phyloP scores from a whole-genome alignment of 2,888 invertebrate species.

The Danaus chrysippus region DNA sequence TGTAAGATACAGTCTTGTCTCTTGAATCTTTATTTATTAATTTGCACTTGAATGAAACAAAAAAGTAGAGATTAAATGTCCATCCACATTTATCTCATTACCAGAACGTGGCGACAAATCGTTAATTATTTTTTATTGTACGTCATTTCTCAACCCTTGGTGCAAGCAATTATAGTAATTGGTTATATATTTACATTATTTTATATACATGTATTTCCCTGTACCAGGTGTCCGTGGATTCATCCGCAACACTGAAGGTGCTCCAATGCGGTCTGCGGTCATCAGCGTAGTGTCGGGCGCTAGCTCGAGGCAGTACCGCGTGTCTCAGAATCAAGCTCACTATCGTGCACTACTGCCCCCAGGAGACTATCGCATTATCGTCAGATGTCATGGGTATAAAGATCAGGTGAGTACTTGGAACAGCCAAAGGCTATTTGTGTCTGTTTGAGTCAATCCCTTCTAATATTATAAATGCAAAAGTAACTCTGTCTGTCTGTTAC shows the following conservation, averaged over 20 bases:
- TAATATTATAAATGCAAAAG: too few species aligned
- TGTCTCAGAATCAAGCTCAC: conserved; percentile 83
- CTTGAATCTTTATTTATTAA: too few species aligned
- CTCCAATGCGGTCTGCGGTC: conserved; percentile 84
- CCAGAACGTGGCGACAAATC: too few species aligned
- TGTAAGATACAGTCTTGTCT: too few species aligned
- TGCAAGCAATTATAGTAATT: too few species aligned
- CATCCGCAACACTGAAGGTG: conserved; percentile 81
- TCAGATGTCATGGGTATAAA: conserved; percentile 81
- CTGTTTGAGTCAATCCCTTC: background rate
- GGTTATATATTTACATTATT: too few species aligned
- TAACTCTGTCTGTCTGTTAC: too few species aligned
- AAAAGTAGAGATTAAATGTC: too few species aligned
- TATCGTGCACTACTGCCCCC: conserved; percentile 85
- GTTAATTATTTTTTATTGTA: too few species aligned
- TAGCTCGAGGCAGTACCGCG: conserved; percentile 76
- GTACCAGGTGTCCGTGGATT: conserved; percentile 83
- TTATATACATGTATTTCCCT: background rate
- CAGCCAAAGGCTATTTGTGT: background rate
- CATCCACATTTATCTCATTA: too few species aligned
- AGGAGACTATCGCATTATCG: conserved; percentile 81
- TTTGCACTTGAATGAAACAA: too few species aligned
- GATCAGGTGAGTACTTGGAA: conserved; percentile 49
- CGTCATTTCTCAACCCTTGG: too few species aligned
- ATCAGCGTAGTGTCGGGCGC: conserved; percentile 81